These are phyloP conservation scores for Zeus faber DNA, from an alignment of 2,113 vertebrate species.

Conservation along the genomic window DNA sequence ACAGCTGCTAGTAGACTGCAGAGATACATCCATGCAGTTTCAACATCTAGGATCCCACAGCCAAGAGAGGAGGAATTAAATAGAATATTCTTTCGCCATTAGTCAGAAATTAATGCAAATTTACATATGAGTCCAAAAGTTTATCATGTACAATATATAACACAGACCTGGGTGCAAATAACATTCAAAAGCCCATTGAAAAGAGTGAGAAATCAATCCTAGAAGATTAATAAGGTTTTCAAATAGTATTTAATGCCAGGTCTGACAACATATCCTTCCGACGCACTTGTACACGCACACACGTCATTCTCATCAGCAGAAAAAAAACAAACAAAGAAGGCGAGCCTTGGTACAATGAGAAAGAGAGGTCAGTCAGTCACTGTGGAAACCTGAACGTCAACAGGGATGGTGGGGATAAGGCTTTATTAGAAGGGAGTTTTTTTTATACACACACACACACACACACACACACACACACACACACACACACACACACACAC, in stretches of 20 bases:
- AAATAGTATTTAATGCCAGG: constrained; percentile 54
- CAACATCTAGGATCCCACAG: constrained; percentile 91
- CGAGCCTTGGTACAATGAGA: constrained; percentile 65
- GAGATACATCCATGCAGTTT: constrained; percentile 91
- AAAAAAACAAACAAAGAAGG: constrained; percentile 67
- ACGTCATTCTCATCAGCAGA: constrained; percentile 71
- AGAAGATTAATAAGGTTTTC: constrained; percentile 46
- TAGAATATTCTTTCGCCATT: constrained; percentile 85
- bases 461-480: no score
- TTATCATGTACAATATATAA: constrained; percentile 90
- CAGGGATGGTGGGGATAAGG: constrained; percentile 74
- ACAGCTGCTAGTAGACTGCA: constrained; percentile 92
- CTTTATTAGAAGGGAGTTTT: constrained; percentile 35
- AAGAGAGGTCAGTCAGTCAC: constrained; percentile 64
- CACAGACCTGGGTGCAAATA: constrained; percentile 71
- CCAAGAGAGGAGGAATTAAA: constrained; percentile 93
- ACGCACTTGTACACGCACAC: background rate
- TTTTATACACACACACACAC: background rate
- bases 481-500: no score
- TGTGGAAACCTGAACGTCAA: constrained; percentile 75
- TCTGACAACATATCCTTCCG: constrained; percentile 33
- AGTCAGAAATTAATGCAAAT: constrained; percentile 96
- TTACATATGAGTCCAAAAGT: constrained; percentile 92
- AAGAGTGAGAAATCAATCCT: constrained; percentile 43
- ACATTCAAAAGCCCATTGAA: constrained; percentile 58